Evolutionary conservation across 2,797 vertebrate genomes (phyloP).

Genomic region (Eptatretus atami): DNA sequence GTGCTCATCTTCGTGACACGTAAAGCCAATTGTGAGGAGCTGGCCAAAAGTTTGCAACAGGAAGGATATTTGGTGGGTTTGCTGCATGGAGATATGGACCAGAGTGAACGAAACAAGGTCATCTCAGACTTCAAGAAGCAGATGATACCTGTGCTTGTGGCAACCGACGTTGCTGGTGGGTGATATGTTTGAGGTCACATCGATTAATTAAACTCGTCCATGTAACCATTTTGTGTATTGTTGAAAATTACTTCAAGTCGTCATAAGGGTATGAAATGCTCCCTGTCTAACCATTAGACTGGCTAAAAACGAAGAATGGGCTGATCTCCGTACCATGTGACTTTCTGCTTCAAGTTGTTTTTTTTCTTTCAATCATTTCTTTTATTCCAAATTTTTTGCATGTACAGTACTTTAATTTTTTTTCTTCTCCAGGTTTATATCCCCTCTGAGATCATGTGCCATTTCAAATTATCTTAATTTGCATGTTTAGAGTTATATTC

Average conservation of each 20-base stretch:
- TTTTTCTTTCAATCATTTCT: background rate
- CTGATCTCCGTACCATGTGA: background rate
- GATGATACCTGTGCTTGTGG: conserved; percentile 53
- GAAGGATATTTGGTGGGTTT: conserved; percentile 73
- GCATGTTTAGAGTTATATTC: background rate
- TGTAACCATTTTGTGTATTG: too few species aligned
- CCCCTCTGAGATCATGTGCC: too few species aligned
- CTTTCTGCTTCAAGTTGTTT: background rate
- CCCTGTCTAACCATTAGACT: background rate
- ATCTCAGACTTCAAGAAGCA: conserved; percentile 94
- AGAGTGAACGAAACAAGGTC: conserved; percentile 95
- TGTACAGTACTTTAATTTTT: too few species aligned
- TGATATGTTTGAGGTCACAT: background rate
- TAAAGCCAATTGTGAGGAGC: conserved; percentile 65
- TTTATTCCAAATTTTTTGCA: background rate
- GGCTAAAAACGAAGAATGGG: background rate
- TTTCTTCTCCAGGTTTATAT: too few species aligned
- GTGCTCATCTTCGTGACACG: conserved; percentile 92
- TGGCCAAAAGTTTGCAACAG: conserved; percentile 57
- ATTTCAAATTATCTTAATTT: background rate
- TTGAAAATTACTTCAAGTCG: background rate
- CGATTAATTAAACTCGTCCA: background rate
- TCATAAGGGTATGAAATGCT: background rate
- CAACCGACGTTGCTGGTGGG: conserved; percentile 83
- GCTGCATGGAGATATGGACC: conserved; percentile 93